These are phyloP conservation scores for Atlantisia rogersi DNA, from an alignment of 2,113 vertebrate species.

Conservation along the genomic window DNA sequence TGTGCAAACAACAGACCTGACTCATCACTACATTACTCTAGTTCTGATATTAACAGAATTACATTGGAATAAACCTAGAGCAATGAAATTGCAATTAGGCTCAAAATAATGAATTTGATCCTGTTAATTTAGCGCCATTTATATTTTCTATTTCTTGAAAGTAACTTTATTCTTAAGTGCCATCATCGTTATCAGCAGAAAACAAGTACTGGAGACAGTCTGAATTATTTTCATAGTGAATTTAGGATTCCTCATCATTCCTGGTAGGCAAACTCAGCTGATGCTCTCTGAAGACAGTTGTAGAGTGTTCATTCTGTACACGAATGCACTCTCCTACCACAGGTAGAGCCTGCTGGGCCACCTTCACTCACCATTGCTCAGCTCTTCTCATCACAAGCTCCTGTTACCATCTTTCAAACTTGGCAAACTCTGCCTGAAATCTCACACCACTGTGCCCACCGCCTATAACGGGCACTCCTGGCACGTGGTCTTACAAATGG, in stretches of 20 bases:
- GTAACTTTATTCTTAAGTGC: not conserved
- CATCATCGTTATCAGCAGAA: not conserved
- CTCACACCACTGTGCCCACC: not conserved
- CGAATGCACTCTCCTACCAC: not conserved
- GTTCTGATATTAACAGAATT: conserved; percentile 8
- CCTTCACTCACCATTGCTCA: not conserved
- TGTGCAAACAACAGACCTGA: not conserved
- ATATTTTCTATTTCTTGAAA: not conserved
- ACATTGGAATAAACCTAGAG: not conserved
- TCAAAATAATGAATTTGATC: not conserved
- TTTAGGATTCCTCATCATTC: not conserved
- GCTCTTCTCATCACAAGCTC: not conserved
- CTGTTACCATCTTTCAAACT: not conserved
- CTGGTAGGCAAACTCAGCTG: not conserved
- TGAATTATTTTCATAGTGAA: not conserved
- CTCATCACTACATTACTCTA: not conserved
- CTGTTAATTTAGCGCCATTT: not conserved
- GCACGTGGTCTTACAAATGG: not conserved
- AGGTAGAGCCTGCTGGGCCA: not conserved
- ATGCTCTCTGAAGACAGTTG: not conserved
- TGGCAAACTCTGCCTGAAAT: not conserved
- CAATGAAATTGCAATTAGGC: not conserved
- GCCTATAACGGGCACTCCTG: not conserved
- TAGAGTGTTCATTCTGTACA: not conserved
- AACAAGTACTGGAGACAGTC: not conserved